Evolutionary conservation across 2,113 vertebrate genomes (phyloP).

Genomic region (Apodemus speciosus): DNA sequence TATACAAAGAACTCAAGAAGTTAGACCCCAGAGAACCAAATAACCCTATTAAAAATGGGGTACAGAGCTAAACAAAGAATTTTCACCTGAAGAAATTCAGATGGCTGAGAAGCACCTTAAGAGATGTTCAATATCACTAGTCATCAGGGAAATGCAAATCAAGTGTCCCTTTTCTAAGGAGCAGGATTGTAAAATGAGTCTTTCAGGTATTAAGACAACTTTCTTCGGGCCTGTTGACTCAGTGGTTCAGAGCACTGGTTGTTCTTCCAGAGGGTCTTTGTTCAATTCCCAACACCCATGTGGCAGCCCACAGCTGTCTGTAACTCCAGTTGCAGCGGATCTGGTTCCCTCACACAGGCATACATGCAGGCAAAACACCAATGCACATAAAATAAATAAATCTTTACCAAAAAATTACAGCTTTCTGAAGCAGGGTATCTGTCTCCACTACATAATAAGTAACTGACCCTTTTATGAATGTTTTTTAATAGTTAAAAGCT

Average conservation of each 20-base stretch:
- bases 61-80: too few relatives aligned
- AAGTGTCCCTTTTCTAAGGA: neutral
- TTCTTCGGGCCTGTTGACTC: neutral
- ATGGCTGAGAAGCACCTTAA: too few relatives aligned
- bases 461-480: neutral
- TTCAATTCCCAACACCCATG: neutral
- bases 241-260: neutral
- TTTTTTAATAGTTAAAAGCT: slow-evolving; percentile 6
- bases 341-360: neutral
- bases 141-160: too few relatives aligned
- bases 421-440: neutral
- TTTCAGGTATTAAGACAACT: neutral
- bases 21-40: too few relatives aligned
- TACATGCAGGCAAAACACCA: neutral
- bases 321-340: neutral
- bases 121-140: too few relatives aligned
- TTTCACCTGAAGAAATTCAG: too few relatives aligned
- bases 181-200: neutral
- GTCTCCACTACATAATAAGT: neutral
- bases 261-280: neutral
- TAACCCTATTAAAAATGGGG: too few relatives aligned
- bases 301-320: neutral
- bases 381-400: neutral
- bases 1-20: too few relatives aligned
- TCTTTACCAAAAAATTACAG: neutral